Evolutionary conservation across 2,888 invertebrate genomes (phyloP), one percentile per base, ranked within the genome.

Genomic region (Drosophila dives): DNA sequence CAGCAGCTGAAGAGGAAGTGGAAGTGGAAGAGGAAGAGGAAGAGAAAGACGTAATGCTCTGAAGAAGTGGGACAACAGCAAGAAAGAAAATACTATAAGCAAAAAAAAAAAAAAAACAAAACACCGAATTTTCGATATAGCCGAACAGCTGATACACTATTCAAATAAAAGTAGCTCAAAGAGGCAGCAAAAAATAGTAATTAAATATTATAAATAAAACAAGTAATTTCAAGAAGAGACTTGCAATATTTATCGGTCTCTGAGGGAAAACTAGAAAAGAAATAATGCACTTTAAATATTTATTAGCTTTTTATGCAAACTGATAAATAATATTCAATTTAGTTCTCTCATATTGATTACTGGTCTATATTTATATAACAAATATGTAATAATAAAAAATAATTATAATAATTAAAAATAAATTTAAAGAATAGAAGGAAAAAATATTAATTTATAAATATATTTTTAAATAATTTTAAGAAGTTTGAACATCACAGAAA

Each of bases 61-160:
- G 23, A 7, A 29, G 64, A 61, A 48, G 64, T 58, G 70, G 62
- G 8, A 42, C 66, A 72, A 32, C 48, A 20, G 20, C 45, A 15
- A 8, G 23, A 45, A 45, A 23, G 45, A 45, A 45, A 45, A 45
- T 20, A 45, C 20, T 20, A 45, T 12, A 45, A 20, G 7, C 3
- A 45, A 20, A 3, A 12, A 58, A 26, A 49, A 42, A 58, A 60
- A 26, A 40, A 38, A 64, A 58, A 23, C 1, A 15, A 55, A 55
- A 11, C 54, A 38, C 2, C 17, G 6, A 36, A 36, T 20, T 45
- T 26, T 17, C 11, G 36, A 17, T 17, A 49, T 26, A 10, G 26
- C 1, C 55, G 55, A 55, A 55, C 12, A 55, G 8, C 38, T 26
- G 29, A 55, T 29, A 55, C 55, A 12, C 55, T 55, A 3, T 38